A percentile compares a stretch with the other conserved stretches of the same genome.
These are phyloP conservation scores for Hippolais icterina DNA, from an alignment of 2,113 vertebrate species.

Conservation along the genomic window DNA sequence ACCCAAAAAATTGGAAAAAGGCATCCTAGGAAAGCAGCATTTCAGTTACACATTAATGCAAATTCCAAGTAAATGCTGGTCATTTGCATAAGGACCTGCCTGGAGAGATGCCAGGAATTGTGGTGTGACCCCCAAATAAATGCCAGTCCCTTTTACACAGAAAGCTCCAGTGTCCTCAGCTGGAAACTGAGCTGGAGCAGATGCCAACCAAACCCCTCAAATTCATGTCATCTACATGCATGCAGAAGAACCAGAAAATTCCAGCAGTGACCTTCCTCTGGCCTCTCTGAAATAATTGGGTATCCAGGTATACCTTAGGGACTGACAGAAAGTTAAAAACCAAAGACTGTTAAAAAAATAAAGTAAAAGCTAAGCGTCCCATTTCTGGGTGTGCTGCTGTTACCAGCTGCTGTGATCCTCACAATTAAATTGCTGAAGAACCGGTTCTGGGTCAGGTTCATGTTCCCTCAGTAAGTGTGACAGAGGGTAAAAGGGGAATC, in stretches of 20 bases:
- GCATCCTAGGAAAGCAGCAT: not conserved
- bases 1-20: not conserved
- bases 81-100: not conserved
- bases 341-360: not conserved
- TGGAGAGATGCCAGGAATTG: not conserved
- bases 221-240: rapidly evolving
- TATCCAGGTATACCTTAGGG: not conserved
- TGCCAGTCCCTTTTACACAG: not conserved
- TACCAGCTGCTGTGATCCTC: not conserved
- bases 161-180: rapidly evolving
- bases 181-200: not conserved
- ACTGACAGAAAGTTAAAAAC: not conserved
- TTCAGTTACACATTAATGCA: not conserved
- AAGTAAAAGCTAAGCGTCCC: not conserved
- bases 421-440: not conserved
- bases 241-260: not conserved
- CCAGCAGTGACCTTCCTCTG: not conserved
- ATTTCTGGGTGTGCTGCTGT: not conserved
- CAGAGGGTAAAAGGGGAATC: not conserved
- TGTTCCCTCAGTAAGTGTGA: not conserved
- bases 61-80: not conserved
- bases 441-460: not conserved
- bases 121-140: not conserved
- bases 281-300: not conserved
- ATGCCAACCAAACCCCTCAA: not conserved